A percentile compares a stretch with the other conserved stretches of the same genome.
phyloP scores from a whole-genome alignment of 2,113 vertebrate genomes.

The Mustela nigripes region DNA sequence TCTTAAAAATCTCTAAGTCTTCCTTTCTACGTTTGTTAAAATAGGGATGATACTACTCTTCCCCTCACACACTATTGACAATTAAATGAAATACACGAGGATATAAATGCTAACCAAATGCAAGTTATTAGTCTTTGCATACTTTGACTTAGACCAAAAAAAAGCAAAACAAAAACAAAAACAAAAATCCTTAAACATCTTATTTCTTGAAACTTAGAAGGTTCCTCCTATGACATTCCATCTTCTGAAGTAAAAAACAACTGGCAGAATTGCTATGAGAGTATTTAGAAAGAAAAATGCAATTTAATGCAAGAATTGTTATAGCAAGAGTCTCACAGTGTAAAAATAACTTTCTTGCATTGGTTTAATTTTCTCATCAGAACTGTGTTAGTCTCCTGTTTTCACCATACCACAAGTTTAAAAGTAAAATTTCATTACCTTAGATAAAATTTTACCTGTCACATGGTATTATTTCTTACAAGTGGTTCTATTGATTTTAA shows the following conservation, averaged over 20 bases:
- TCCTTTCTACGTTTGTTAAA: conserved; percentile 23
- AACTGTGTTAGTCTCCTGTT: background rate
- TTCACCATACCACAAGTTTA: background rate
- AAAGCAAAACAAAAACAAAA: background rate
- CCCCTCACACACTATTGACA: background rate
- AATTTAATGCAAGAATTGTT: background rate
- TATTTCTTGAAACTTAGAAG: conserved; percentile 41
- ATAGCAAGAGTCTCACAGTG: background rate
- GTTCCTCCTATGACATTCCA: background rate
- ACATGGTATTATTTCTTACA: background rate
- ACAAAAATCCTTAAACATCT: background rate
- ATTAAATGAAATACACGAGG: background rate
- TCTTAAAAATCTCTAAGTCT: conserved; percentile 20
- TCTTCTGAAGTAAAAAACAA: conserved; percentile 53
- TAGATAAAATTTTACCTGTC: background rate
- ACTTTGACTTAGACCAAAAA: conserved; percentile 5
- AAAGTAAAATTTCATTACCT: background rate
- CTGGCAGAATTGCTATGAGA: background rate
- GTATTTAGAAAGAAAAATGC: conserved; percentile 18
- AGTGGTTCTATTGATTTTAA: conserved; percentile 36
- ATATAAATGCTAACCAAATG: background rate
- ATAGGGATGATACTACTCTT: background rate
- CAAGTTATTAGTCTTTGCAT: background rate
- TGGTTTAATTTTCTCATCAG: background rate
- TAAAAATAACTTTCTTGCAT: background rate